These are phyloP conservation scores for Drosophila rubida DNA, from an alignment of 2,888 invertebrate species.

Conservation along the genomic window DNA sequence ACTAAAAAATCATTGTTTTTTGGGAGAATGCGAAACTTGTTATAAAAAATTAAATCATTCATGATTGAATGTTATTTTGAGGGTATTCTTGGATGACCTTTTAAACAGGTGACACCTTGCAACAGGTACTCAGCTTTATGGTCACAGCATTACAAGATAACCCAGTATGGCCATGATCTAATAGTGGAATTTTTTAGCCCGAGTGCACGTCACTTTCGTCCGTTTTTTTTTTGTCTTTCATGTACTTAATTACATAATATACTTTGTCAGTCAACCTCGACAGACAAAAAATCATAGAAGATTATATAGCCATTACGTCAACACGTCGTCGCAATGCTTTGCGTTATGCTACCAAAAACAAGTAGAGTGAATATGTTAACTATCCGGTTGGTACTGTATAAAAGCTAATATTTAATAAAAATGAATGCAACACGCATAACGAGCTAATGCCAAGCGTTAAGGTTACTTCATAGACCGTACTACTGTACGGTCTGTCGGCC, in stretches of 20 bases:
- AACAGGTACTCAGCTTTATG: not conserved
- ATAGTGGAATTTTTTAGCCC: slow-evolving; percentile 17
- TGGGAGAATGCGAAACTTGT: not conserved
- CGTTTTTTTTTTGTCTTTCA: slow-evolving; percentile 17
- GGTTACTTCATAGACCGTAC: slow-evolving; percentile 18
- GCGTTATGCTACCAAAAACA: slow-evolving; percentile 25
- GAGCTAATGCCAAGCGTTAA: slow-evolving; percentile 27
- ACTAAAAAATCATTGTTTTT: not conserved
- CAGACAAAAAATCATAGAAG: slow-evolving; percentile 36
- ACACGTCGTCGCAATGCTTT: slow-evolving; percentile 26
- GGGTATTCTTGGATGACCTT: not conserved
- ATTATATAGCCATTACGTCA: slow-evolving; percentile 11
- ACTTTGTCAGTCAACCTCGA: slow-evolving; percentile 38
- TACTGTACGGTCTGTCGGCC: slow-evolving; percentile 3
- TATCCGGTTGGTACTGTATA: slow-evolving; percentile 11
- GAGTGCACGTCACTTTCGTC: slow-evolving; percentile 24
- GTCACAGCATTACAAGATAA: slow-evolving; percentile 4
- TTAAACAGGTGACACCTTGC: not conserved
- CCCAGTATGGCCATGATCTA: not conserved
- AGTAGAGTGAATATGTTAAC: slow-evolving; percentile 18
- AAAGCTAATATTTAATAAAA: slow-evolving; percentile 18
- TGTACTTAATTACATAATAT: slow-evolving; percentile 16
- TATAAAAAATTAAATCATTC: no score
- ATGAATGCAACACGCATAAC: slow-evolving; percentile 29
- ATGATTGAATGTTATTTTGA: not conserved